These are phyloP conservation scores for Zeugodacus cucurbitae DNA, from an alignment of 1,140 invertebrate species.

Conservation along the genomic window DNA sequence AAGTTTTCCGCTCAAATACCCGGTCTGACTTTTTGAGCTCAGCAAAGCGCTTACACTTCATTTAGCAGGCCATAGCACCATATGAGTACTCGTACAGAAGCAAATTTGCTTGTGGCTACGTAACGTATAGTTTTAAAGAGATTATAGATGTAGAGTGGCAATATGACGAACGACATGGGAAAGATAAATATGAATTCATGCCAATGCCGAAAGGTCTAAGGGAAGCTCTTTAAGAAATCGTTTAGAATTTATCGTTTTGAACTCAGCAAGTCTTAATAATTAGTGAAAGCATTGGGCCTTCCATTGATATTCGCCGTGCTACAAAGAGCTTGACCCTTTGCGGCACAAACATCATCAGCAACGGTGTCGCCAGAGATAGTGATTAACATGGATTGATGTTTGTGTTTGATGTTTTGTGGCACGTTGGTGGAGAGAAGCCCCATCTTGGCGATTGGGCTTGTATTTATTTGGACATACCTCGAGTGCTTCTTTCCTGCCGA, in stretches of 20 bases:
- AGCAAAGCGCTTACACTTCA: slow-evolving; percentile 17
- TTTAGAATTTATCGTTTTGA: slow-evolving; percentile 37
- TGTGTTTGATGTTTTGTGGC: neutral
- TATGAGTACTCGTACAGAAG: neutral
- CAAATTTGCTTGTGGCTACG: neutral
- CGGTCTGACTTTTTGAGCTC: slow-evolving; percentile 5
- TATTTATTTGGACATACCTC: too few relatives aligned
- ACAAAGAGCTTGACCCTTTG: neutral
- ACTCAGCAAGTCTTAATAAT: neutral
- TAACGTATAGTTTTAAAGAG: neutral
- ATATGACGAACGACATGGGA: neutral
- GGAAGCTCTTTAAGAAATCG: neutral
- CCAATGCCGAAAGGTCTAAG: neutral
- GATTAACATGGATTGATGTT: neutral
- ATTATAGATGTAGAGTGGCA: neutral
- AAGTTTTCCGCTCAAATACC: neutral
- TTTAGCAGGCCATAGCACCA: neutral
- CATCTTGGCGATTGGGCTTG: too few relatives aligned
- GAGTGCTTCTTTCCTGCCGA: neutral
- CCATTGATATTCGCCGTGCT: neutral
- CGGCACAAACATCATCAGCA: neutral
- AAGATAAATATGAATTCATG: neutral
- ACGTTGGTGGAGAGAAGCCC: too few relatives aligned
- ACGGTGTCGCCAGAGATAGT: neutral
- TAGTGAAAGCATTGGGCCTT: neutral